These are phyloP conservation scores for Lucilia sericata DNA, from an alignment of 1,140 invertebrate genomes.

Conservation along the genomic window DNA sequence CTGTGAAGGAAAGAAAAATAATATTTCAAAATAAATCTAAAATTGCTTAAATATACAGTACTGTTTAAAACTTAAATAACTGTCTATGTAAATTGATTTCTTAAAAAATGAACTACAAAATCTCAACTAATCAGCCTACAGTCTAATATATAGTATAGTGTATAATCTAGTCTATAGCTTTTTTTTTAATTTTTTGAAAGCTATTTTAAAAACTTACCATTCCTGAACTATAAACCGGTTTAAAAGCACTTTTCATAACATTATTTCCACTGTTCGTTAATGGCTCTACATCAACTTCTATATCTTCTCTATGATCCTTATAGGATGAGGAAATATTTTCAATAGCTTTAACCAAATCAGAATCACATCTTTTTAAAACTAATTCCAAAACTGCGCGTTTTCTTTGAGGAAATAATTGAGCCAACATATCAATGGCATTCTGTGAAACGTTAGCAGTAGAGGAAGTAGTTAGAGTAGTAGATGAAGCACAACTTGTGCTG, in stretches of 20 bases:
- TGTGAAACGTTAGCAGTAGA: slow-evolving; percentile 68
- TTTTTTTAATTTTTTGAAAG: no score
- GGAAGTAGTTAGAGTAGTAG: background rate
- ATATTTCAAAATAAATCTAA: background rate
- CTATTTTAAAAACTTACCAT: background rate
- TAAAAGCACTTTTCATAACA: slow-evolving; percentile 56
- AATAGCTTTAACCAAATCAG: slow-evolving; percentile 80
- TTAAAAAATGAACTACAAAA: no score
- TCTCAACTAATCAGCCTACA: no score
- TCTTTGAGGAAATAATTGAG: slow-evolving; percentile 86
- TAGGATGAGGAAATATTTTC: slow-evolving; percentile 58
- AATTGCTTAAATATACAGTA: no score
- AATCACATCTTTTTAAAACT: slow-evolving; percentile 85
- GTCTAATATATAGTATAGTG: background rate
- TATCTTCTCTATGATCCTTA: background rate
- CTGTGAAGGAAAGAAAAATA: background rate
- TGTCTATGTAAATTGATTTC: no score
- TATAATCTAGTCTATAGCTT: background rate
- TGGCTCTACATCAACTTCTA: background rate
- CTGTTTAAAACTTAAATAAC: no score
- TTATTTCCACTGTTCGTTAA: slow-evolving; percentile 1
- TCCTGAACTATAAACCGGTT: slow-evolving; percentile 51
- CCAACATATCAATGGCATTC: slow-evolving; percentile 84
- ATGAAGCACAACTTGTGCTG: background rate
- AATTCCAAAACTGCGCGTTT: slow-evolving; percentile 89